A percentile compares a stretch with the other conserved stretches of the same genome.
Conservation (phyloP, 2,113 vertebrate species). For the Pseudorhombus dupliciocellatus region DNA sequence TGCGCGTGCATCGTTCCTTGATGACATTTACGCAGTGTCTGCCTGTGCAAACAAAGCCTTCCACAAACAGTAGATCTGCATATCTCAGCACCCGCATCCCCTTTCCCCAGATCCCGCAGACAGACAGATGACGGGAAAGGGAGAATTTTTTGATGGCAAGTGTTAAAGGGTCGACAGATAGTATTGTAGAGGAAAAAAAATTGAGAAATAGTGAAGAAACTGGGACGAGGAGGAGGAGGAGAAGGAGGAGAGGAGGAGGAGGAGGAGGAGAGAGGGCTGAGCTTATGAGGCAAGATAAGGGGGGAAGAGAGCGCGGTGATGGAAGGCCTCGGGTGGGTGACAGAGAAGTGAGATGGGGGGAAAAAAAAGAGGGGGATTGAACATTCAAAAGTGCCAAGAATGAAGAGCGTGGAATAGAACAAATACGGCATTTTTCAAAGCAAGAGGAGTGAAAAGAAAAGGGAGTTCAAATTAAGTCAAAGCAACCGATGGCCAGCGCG, state of each 20-base stretch:
- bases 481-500: conserved; percentile 15
- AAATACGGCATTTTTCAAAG: conserved; percentile 17
- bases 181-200: conserved; percentile 52
- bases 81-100: conserved; percentile 16
- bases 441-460: neutral
- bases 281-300: conserved; percentile 50
- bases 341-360: conserved; percentile 21
- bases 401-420: conserved; percentile 22
- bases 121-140: conserved; percentile 51
- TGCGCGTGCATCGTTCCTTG: conserved; percentile 35
- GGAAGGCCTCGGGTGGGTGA: conserved; percentile 38
- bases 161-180: conserved; percentile 47
- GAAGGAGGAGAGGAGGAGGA: neutral
- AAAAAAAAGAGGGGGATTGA: conserved; percentile 9
- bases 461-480: conserved; percentile 19
- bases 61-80: conserved; percentile 47
- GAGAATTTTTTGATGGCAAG: conserved; percentile 50
- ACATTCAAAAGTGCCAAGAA: conserved; percentile 24
- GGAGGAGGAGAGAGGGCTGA: neutral
- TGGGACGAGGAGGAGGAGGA: neutral
- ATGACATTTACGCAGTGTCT: conserved; percentile 48
- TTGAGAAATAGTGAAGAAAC: conserved; percentile 44
- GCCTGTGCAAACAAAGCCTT: conserved; percentile 29
- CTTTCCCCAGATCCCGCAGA: conserved; percentile 36
- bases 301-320: conserved; percentile 45